Evolutionary conservation across 2,797 vertebrate genomes (phyloP), one percentile per base, ranked within the genome.

Genomic region (Ctenochaetus hawaiiensis): DNA sequence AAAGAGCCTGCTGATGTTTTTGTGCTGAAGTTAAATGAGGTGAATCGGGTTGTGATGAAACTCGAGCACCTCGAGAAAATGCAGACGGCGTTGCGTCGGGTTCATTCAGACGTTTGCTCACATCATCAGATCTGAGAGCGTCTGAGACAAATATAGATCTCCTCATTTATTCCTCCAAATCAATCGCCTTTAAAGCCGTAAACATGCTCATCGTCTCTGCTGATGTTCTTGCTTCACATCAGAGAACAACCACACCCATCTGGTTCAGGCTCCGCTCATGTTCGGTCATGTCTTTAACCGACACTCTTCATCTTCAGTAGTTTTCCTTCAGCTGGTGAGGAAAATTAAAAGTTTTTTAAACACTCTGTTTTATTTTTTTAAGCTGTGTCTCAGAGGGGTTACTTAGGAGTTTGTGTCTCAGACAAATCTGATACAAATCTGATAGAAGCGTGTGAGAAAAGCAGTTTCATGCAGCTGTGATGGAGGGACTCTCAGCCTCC

Each of bases 391-490:
- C 41, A 26, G 0, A 67, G 53, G 49, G 73, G 51, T 56, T 80
- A 51, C 61, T 47, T 8, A 0, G 57, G 75, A 79, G 85, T 90
- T 76, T 82, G 49, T 78, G 83, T 85, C 83, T 64, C 60, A 83
- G 74, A 83, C 74, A 67, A 84, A 89, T 89, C 80, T 78, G 77
- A 77, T 74, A 79, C 20, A 71, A 81, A 87, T 86, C 81, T 86
- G 78, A 90, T 89, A 26, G 73, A 84, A 67, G 66, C 72, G 65
- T 75, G 78, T 22, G 58, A 66, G 54, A 77, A 78, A 78, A 67
- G 72, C 56, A 30, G 41, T 69, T 87, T 83, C 79, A 81, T 79
- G 72, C 69, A 18, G 49, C 82, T 41, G n/a, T 84, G 82, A 85
- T 72, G 63, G 70, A 80, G 75, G 63, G 83, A 81, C 84, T 82